Evolutionary conservation across 2,888 invertebrate genomes (phyloP).

Genomic region (Eristalis tenax): DNA sequence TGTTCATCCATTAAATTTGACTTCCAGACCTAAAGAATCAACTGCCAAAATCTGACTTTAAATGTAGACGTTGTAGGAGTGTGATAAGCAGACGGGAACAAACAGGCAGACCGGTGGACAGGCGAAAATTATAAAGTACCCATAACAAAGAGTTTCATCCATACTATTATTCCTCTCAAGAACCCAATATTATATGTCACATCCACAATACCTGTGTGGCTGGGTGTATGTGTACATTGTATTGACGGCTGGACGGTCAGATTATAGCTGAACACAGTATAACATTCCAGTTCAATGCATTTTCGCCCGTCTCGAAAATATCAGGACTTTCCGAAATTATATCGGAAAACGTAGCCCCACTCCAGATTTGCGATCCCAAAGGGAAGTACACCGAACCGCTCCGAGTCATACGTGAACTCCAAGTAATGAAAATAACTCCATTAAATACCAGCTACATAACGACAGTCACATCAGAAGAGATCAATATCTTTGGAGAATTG

Average conservation of each 20-base stretch:
- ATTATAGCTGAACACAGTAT: not conserved
- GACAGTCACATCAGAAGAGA: conserved; percentile 34
- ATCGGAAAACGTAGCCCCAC: not conserved
- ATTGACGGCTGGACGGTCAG: not conserved
- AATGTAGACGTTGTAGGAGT: too few species aligned
- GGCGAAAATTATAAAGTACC: too few species aligned
- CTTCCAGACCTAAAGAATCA: too few species aligned
- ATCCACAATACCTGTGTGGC: not conserved
- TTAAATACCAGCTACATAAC: not conserved
- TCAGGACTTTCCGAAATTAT: not conserved
- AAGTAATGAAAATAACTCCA: not conserved
- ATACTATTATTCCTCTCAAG: too few species aligned
- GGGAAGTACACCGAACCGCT: not conserved
- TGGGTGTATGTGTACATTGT: not conserved
- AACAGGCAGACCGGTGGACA: too few species aligned
- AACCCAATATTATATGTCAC: not conserved
- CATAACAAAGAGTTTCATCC: too few species aligned
- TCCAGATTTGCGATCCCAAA: not conserved
- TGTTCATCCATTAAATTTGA: too few species aligned
- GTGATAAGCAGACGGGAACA: too few species aligned
- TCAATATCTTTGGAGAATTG: conserved; percentile 34
- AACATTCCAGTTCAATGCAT: not conserved
- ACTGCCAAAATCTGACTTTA: too few species aligned
- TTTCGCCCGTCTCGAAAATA: not conserved
- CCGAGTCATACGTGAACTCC: not conserved